These are phyloP conservation scores for Venusia cambrica DNA, from an alignment of 2,888 invertebrate species.

Conservation along the genomic window DNA sequence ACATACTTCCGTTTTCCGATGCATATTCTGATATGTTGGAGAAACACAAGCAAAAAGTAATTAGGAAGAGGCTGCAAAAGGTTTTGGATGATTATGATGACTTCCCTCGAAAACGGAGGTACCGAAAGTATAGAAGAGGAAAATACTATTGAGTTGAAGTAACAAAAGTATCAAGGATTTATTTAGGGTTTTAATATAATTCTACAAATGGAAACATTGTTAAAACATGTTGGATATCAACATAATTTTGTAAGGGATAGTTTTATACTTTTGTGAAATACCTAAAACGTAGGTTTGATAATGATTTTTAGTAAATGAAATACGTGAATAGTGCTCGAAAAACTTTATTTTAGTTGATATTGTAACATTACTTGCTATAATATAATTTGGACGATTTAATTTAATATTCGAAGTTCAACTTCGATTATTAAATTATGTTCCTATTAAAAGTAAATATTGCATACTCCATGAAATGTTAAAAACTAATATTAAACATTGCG, in stretches of 20 bases:
- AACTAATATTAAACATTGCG: constrained; percentile 9
- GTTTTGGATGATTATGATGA: constrained; percentile 41
- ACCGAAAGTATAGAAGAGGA: constrained; percentile 2
- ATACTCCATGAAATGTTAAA: constrained; percentile 11
- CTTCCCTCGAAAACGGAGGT: constrained; percentile 23
- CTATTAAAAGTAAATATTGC: constrained; percentile 17
- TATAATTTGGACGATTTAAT: constrained; percentile 11
- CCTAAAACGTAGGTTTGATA: too few species aligned
- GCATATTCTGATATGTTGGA: constrained; percentile 59
- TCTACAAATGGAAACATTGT: too few species aligned
- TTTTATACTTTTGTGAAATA: too few species aligned
- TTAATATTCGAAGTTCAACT: constrained; percentile 7
- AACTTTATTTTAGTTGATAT: constrained; percentile 20
- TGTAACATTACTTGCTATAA: constrained; percentile 14
- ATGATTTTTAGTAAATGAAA: background rate
- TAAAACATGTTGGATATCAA: too few species aligned
- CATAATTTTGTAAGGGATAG: too few species aligned
- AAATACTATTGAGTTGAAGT: constrained; percentile 1
- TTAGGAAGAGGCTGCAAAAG: constrained; percentile 46
- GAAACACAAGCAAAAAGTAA: constrained; percentile 53
- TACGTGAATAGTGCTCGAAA: constrained; percentile 4
- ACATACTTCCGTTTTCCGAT: constrained; percentile 67
- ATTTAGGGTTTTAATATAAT: too few species aligned
- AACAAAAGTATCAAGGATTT: too few species aligned
- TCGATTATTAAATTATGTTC: too few species aligned